Conservation (phyloP, 1,140 invertebrate genomes). For the Prorops nasuta region DNA sequence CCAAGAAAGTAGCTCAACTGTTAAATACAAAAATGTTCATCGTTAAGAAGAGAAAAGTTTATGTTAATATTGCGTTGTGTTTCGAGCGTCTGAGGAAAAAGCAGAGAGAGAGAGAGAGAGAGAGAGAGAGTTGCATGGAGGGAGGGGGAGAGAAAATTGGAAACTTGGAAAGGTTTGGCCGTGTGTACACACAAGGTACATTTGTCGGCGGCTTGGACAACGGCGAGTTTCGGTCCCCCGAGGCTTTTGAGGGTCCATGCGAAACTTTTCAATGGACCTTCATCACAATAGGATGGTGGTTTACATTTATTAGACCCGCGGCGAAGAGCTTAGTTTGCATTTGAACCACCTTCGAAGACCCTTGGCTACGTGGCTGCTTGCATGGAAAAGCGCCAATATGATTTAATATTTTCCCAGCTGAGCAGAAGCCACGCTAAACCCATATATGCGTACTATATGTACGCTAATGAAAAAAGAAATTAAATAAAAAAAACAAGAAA, state of each 20-base stretch:
- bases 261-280: conserved; percentile 43
- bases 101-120: not conserved
- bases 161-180: not conserved
- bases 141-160: conserved; percentile 1
- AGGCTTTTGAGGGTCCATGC: conserved; percentile 25
- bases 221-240: conserved; percentile 13
- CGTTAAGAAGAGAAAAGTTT: too few species aligned
- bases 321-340: conserved; percentile 39
- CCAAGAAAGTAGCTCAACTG: too few species aligned
- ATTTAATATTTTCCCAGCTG: conserved; percentile 20
- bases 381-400: not conserved
- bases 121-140: not conserved
- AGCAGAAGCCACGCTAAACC: too few species aligned
- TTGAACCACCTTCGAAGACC: conserved; percentile 15
- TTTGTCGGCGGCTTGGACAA: conserved; percentile 23
- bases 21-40: too few species aligned
- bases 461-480: too few species aligned
- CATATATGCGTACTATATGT: too few species aligned
- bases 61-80: too few species aligned
- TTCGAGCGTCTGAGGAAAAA: conserved; percentile 2
- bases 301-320: conserved; percentile 43
- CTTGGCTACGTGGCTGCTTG: not conserved
- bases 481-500: too few species aligned
- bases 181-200: conserved; percentile 10
- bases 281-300: conserved; percentile 38